phyloP scores from a whole-genome alignment of 2,113 vertebrate species.

The Pholis gunnellus region DNA sequence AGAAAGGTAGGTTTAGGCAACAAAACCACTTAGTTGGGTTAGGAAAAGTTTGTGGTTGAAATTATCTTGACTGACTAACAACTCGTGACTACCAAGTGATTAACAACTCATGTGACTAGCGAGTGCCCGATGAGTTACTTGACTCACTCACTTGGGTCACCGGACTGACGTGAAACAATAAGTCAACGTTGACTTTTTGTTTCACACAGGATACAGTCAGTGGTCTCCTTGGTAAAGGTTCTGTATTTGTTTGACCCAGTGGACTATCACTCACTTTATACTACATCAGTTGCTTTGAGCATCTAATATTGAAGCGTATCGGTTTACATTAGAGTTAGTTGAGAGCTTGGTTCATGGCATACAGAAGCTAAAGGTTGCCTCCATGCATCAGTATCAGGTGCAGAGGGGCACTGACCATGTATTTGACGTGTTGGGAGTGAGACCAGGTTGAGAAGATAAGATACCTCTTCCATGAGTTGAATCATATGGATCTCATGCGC shows the following conservation, averaged over 20 bases:
- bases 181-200: background rate
- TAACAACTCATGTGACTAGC: no score
- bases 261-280: background rate
- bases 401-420: no score
- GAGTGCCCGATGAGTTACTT: background rate
- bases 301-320: background rate
- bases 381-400: background rate
- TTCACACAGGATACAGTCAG: background rate
- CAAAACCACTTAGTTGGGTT: no score
- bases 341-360: background rate
- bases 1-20: no score
- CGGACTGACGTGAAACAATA: background rate
- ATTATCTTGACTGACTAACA: background rate
- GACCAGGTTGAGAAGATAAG: background rate
- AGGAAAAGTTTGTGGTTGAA: background rate
- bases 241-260: background rate
- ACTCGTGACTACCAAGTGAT: background rate
- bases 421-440: background rate
- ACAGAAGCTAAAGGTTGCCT: background rate
- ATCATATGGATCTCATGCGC: conserved; percentile 53
- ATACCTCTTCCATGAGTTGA: conserved; percentile 53
- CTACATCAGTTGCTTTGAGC: background rate
- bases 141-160: background rate
- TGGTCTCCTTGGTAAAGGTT: background rate
- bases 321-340: background rate